Evolutionary conservation across 1,140 invertebrate species (phyloP), one percentile per base, ranked within the genome.

Genomic region (Phenacoccus solenopsis): DNA sequence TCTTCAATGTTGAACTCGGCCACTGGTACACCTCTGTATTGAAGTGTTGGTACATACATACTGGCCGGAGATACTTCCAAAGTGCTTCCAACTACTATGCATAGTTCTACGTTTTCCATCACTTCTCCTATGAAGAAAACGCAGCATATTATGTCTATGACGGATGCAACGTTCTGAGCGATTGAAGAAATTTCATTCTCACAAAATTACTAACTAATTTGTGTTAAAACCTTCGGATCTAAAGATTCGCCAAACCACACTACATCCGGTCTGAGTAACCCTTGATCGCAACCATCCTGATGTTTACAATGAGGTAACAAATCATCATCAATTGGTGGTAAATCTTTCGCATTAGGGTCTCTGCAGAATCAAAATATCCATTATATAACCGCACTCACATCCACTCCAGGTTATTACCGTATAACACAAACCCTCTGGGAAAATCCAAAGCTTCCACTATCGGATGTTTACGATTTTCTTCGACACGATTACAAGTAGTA

Each of bases 1-100:
- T 82, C 76, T 81, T 94, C 91, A 71, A 94, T 80, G 76, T 96
- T 96, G 76, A 96, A 95, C 80, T 96, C 93, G 1, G 90, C 92
- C 7, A 95, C 91, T 25, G 90, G 85, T 22, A 91, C 83, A 7
- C 89, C 89, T 73, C 90, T 81, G 20, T 80, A 78, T 21, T 90
- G 90, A 0, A 91, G 88, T 75, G 84, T 79, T 0, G 91, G 91
- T 4, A 91, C 92, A 83, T 92, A 94, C 87, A 90, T 90, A n/a
- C 91, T 91, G n/a, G 92, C 92, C 16, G 93, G 93, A 79, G 94
- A 94, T 1, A 95, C 91, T 10, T 93, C 84, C 1, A 90, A 93
- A 22, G 91, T 94, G 16, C 92, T 95, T 5, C 90, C 89, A 71
- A 94, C 87, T 28, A 96, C 86, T 25, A 96, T 78, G 76, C 90